Conservation (phyloP, 2,113 vertebrate species). For the Microtus pennsylvanicus region DNA sequence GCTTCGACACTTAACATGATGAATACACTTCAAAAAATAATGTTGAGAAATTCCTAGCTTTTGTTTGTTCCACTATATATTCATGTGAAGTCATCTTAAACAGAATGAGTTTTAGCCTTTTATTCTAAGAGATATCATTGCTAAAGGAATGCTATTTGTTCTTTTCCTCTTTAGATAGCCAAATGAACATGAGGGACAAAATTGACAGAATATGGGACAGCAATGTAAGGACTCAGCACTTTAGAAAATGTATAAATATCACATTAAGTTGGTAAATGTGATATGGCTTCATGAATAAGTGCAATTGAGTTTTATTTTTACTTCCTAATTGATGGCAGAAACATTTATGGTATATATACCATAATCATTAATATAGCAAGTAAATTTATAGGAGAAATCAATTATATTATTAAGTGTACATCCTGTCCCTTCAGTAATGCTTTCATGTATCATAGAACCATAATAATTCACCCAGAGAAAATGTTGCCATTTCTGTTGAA, state of each 20-base stretch:
- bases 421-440: conserved; percentile 35
- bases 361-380: conserved; percentile 61
- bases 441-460: conserved; percentile 79
- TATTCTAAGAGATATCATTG: neutral
- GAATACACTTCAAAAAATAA: neutral
- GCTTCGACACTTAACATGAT: conserved; percentile 34
- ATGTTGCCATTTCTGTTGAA: conserved; percentile 81
- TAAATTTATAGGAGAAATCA: conserved; percentile 82
- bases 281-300: conserved; percentile 77
- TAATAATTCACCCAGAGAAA: conserved; percentile 78
- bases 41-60: neutral
- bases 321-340: conserved; percentile 74
- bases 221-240: conserved; percentile 68
- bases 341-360: conserved; percentile 51
- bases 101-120: neutral
- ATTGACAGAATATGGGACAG: conserved; percentile 45
- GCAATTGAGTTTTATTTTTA: conserved; percentile 76
- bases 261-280: conserved; percentile 63
- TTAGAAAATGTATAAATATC: conserved; percentile 75
- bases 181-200: conserved; percentile 65
- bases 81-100: neutral
- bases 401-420: conserved; percentile 82
- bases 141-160: conserved; percentile 2
- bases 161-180: conserved; percentile 55
- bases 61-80: neutral